Evolutionary conservation across 2,113 vertebrate genomes (phyloP), one percentile per base, ranked within the genome.

Genomic region (Ptilorrhoa leucosticta): DNA sequence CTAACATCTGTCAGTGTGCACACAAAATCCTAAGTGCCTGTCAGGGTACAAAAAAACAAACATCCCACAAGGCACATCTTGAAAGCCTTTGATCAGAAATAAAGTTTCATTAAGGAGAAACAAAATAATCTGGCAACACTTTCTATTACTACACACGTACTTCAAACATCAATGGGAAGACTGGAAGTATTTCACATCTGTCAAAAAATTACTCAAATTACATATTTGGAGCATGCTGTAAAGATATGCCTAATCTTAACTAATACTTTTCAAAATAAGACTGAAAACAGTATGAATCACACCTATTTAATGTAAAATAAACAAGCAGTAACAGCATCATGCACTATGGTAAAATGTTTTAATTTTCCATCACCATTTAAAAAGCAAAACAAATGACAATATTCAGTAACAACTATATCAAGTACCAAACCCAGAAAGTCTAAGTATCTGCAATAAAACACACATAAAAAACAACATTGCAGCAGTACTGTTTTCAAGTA

Each of bases 181-280:
- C 45, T 50, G 9, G 7, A 91, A 54, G 13, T 51, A 56, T 19
- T 70, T 48, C 77, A 50, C 47, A 90, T 45, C 48, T 93, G 73
- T 73, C 73, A 72, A 88, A 93, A 87, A 95, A 89, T 44, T 44
- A 53, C 58, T 77, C 83, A 45, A 61, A 85, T 80, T 68, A 82
- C 51, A 37, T 42, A 68, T 51, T 33, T 11, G 2, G 23, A 90
- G 37, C 44, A 73, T 35, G 33, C 51, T 79, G 26, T 42, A 92
- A 79, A 3, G 7, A 63, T 35, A 93, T 31, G 44, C 39, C 44
- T 92, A 22, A 66, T 85, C 58, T 89, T 87, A 88, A 91, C 57
- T 68, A 86, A 65, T 65, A 83, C 40, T 82, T 84, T 68, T 91
- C 56, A 78, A 88, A 89, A 16, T 50, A 86, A 51, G 65, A 73